These are phyloP conservation scores for Agrenia bidenticulata DNA, from an alignment of 2,888 invertebrate species.

Conservation along the genomic window DNA sequence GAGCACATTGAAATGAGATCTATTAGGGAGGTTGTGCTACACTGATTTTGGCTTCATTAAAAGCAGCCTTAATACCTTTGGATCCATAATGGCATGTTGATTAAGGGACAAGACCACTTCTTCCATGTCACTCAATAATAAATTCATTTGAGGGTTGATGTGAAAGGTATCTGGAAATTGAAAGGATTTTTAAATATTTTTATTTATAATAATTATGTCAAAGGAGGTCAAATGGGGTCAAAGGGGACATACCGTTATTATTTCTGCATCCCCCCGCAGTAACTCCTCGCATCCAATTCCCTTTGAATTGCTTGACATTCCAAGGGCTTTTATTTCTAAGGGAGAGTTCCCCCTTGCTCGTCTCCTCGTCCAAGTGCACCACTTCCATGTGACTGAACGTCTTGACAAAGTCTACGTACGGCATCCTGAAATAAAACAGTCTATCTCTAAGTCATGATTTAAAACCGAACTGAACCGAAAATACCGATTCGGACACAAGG, in stretches of 20 bases:
- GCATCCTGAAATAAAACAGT: conserved; percentile 66
- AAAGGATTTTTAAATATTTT: too few species aligned
- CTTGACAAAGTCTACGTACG: conserved; percentile 77
- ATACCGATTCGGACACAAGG: too few species aligned
- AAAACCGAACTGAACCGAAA: too few species aligned
- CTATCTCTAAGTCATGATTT: too few species aligned
- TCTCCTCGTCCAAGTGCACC: conserved; percentile 82
- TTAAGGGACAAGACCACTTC: conserved; percentile 81
- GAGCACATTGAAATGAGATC: background rate
- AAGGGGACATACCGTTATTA: conserved; percentile 66
- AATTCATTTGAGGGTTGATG: conserved; percentile 85
- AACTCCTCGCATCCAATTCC: conserved; percentile 86
- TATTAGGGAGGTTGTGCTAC: too few species aligned
- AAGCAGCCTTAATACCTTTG: too few species aligned
- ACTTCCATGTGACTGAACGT: conserved; percentile 80
- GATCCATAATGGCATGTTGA: conserved; percentile 88
- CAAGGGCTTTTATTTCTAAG: conserved; percentile 76
- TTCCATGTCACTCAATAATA: conserved; percentile 75
- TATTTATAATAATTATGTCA: too few species aligned
- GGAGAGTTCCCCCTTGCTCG: conserved; percentile 79
- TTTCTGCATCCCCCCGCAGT: conserved; percentile 98
- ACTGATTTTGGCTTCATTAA: background rate
- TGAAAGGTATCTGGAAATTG: conserved; percentile 82
- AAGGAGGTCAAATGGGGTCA: background rate
- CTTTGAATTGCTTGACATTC: conserved; percentile 84